phyloP scores from a whole-genome alignment of 2,888 invertebrate species.

The Eumacrocentrus americanus region DNA sequence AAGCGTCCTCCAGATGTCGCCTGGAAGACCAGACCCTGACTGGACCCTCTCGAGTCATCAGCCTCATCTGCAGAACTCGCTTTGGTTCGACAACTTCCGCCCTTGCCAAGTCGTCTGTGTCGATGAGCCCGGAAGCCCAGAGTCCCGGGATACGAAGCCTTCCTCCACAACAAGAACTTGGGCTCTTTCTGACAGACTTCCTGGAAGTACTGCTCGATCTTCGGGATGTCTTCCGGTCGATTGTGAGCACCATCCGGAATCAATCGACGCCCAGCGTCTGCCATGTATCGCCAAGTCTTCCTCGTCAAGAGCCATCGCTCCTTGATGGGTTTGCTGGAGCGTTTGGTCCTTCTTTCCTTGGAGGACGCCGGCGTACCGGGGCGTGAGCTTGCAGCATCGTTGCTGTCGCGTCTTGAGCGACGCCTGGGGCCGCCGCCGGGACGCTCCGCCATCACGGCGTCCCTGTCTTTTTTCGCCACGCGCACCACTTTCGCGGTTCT shows the following conservation, averaged over 20 bases:
- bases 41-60: slow-evolving; percentile 58
- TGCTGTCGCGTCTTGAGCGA: slow-evolving; percentile 56
- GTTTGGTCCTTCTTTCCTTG: slow-evolving; percentile 68
- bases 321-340: slow-evolving; percentile 68
- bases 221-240: slow-evolving; percentile 76
- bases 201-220: slow-evolving; percentile 84
- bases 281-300: slow-evolving; percentile 92
- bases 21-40: slow-evolving; percentile 57
- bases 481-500: slow-evolving; percentile 57
- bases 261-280: slow-evolving; percentile 85
- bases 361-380: slow-evolving; percentile 46
- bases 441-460: slow-evolving; percentile 58
- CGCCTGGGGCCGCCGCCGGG: slow-evolving; percentile 45
- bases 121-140: slow-evolving; percentile 65
- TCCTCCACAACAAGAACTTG: slow-evolving; percentile 80
- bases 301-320: slow-evolving; percentile 88
- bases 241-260: slow-evolving; percentile 82
- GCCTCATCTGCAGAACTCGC: slow-evolving; percentile 73
- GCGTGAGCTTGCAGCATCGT: slow-evolving; percentile 56
- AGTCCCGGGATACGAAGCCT: slow-evolving; percentile 78
- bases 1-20: slow-evolving; percentile 70
- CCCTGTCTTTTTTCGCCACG: slow-evolving; percentile 54
- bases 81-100: slow-evolving; percentile 72
- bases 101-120: slow-evolving; percentile 67
- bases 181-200: slow-evolving; percentile 80